phyloP scores from a whole-genome alignment of 2,113 vertebrate species.

The Dasyurus viverrinus region DNA sequence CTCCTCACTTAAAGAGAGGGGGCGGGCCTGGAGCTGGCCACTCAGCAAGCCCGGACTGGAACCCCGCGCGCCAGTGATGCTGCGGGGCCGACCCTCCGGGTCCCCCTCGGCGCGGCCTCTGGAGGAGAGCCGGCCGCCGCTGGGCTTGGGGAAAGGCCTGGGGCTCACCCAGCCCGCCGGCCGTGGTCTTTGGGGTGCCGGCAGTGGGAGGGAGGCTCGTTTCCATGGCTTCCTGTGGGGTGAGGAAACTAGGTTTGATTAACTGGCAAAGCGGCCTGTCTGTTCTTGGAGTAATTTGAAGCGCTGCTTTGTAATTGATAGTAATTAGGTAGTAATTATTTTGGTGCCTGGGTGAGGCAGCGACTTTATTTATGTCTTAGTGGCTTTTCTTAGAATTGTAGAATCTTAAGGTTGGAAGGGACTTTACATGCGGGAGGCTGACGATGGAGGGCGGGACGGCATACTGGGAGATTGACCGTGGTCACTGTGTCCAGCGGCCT shows the following conservation, averaged over 20 bases:
- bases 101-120: background rate
- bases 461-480: background rate
- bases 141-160: background rate
- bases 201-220: too few relatives aligned
- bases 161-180: background rate
- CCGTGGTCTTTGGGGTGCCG: background rate
- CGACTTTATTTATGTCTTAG: background rate
- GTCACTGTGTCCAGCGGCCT: background rate
- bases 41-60: background rate
- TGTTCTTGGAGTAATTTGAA: background rate
- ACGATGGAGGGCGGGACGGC: background rate
- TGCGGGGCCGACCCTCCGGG: too few relatives aligned
- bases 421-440: background rate
- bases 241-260: background rate
- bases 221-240: background rate
- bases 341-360: background rate
- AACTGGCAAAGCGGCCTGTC: background rate
- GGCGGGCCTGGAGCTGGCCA: background rate
- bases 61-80: too few relatives aligned
- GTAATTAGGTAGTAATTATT: slow-evolving; percentile 3
- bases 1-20: background rate
- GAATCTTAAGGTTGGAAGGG: background rate
- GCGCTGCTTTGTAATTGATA: background rate
- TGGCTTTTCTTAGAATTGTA: background rate
- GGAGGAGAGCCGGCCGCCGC: background rate